Evolutionary conservation across 2,113 vertebrate genomes (phyloP).

Genomic region (Antigone vipio): DNA sequence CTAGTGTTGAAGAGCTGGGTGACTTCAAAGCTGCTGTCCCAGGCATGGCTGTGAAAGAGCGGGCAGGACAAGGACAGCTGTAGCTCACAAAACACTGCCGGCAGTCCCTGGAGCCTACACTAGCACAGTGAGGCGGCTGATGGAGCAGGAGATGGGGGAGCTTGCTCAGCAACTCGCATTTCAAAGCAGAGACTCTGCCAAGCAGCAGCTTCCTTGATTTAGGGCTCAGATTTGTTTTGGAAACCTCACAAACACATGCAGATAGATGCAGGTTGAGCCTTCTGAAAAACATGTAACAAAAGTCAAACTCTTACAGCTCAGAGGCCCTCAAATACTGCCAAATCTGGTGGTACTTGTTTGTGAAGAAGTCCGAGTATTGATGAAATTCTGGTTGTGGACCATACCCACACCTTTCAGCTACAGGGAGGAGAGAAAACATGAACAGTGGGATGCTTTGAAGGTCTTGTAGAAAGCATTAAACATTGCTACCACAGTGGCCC

Average conservation of each 20-base stretch:
- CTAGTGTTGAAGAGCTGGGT: constrained; percentile 11
- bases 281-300: neutral
- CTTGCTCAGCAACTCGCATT: constrained; percentile 25
- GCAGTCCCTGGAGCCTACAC: constrained; percentile 29
- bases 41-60: neutral
- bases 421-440: neutral
- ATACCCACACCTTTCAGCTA: neutral
- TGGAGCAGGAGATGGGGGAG: neutral
- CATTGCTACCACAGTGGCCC: neutral
- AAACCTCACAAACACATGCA: neutral
- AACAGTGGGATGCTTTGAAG: neutral
- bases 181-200: constrained; percentile 34
- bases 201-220: constrained; percentile 8
- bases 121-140: constrained; percentile 21
- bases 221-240: neutral
- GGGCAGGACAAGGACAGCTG: constrained; percentile 19
- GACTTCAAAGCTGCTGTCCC: constrained; percentile 56
- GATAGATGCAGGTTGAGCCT: neutral
- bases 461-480: neutral
- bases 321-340: neutral
- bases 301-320: neutral
- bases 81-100: neutral
- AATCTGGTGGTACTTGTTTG: neutral
- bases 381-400: neutral
- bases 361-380: neutral